Base-by-base conservation (phyloP, 2,888 invertebrate genomes). In the Drosophila trichaetosa region DNA sequence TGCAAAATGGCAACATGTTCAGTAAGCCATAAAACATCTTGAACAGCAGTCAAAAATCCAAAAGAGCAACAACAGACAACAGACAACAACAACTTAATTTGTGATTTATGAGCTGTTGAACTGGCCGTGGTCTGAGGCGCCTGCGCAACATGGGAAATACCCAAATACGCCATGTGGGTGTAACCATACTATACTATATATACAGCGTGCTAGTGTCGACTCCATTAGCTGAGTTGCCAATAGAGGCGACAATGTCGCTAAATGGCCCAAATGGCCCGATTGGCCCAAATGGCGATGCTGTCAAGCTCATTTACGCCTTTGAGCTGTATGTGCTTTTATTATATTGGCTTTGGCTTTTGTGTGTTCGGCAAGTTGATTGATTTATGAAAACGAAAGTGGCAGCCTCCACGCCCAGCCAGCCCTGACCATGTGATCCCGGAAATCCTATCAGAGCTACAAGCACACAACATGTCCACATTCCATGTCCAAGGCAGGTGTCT, bases 31-130 rank as follows among this genome's bases (percentile, higher is more conserved):
- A 79, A 79, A 76, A 60, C 65, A 63, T 42, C 57, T 79, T 31
- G 51, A 75, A 69, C 78, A 75, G 75, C 77, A 78, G 78, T 75
- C 75, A 74, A 54, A 79, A 70, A 38, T 21, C 40, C 13, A 24
- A 46, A 64, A 72, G 13, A 66, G 49, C 51, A 59, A 68, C 63
- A 72, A 68, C 51, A 73, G 58, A 58, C 69, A 73, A 63, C 57
- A 53, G 40, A n/a, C 24, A 52, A 67, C 65, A 72, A 67, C 54
- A 72, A 31, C 48, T 40, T 13, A n/a, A 58, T 72, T 29, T 33
- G 46, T 86, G 88, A 88, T 88, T 87, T 87, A 87, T 82, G 86
- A 86, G 78, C 81, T 80, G 85, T 65, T 61, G 76, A 82, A 69
- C 57, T 73, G 80, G 68, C 53, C 40, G 33, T 62, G 68, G 61